Base-by-base conservation (phyloP, 2,113 vertebrate genomes). In the Camelus bactrianus region DNA sequence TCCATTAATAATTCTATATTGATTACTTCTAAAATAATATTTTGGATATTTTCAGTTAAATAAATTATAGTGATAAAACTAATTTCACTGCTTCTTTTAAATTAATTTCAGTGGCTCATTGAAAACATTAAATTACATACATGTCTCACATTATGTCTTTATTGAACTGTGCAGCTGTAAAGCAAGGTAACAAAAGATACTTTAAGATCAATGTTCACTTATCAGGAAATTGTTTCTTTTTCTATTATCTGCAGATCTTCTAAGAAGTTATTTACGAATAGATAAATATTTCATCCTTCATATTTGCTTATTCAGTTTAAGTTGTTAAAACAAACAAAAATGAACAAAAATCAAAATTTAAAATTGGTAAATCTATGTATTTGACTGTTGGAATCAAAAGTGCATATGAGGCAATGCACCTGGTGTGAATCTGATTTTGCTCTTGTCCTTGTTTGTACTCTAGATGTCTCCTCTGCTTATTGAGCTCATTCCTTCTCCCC, bases 401-500 rank as follows among this genome's bases (percentile, higher is more conserved):
- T 48, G 20, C 54, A 14, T 64, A 28, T 64, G 54, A 81, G 58
- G 24, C 35, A n/a, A 52, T 24, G 2, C 15, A 8, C 15, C 9
- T 42, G 6, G 5, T 62, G 20, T 19, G 82, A 90, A 79, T 62
- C 28, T 81, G 22, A 73, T 52, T 82, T 67, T 67, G 32, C 22
- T 94, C 13, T 46, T 58, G n/a, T 46, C 35, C 54, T 80, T 86
- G 30, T 35, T 70, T 54, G 17, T 83, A 24, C 54, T 83, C 13
- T n/a, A 89, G 15, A 70, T 24, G 91, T 50, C 54, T 83, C 75
- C 24, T 82, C 8, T 35, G 26, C 17, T 38, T 80, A 5, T 35
- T 64, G 64, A 70, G 30, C 8, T 75, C 28, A 81, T 92, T 96
- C 89, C 67, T 79, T 81, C 52, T 92, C 16, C 76, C 62, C 84